These are phyloP conservation scores for Hippocampus kuda DNA, from an alignment of 2,797 vertebrate genomes.

Conservation along the genomic window DNA sequence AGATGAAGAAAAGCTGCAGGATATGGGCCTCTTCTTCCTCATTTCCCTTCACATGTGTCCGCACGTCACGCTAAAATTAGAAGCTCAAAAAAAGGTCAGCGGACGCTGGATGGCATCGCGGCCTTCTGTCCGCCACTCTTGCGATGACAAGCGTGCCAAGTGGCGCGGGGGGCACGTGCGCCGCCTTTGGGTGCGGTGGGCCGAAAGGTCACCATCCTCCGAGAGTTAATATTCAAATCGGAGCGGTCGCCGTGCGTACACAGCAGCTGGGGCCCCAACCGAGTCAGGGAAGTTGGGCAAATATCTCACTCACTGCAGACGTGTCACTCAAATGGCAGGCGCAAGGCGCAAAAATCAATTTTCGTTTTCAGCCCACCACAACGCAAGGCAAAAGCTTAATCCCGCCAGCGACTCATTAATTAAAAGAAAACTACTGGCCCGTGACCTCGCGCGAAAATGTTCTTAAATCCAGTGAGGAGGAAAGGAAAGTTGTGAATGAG, in stretches of 20 bases:
- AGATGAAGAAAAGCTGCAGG: conserved; percentile 22
- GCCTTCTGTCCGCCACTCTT: conserved; percentile 23
- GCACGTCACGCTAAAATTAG: conserved; percentile 41
- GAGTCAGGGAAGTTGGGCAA: background rate
- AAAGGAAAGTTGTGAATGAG: background rate
- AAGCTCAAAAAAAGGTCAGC: conserved; percentile 60
- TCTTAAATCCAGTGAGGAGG: background rate
- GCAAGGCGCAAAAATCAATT: conserved; percentile 2
- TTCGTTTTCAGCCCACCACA: background rate
- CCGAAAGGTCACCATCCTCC: conserved; percentile 17
- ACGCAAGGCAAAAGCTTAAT: background rate
- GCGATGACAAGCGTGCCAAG: conserved; percentile 46
- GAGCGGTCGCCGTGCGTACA: conserved; percentile 13
- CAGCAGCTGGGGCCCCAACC: conserved; percentile 3
- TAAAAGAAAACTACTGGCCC: background rate
- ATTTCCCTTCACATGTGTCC: conserved; percentile 48
- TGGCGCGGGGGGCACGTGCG: conserved; percentile 32
- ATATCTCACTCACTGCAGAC: background rate
- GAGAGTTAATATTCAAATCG: conserved; percentile 27
- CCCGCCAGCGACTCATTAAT: background rate
- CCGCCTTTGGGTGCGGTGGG: conserved; percentile 28
- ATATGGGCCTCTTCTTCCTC: conserved; percentile 4
- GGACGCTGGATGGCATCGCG: conserved; percentile 16
- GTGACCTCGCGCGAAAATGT: background rate
- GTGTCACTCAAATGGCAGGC: background rate